Percentiles rank a stretch among this genome's conserved stretches.
Conservation (phyloP, 2,888 invertebrate genomes). For the Hyles lineata region DNA sequence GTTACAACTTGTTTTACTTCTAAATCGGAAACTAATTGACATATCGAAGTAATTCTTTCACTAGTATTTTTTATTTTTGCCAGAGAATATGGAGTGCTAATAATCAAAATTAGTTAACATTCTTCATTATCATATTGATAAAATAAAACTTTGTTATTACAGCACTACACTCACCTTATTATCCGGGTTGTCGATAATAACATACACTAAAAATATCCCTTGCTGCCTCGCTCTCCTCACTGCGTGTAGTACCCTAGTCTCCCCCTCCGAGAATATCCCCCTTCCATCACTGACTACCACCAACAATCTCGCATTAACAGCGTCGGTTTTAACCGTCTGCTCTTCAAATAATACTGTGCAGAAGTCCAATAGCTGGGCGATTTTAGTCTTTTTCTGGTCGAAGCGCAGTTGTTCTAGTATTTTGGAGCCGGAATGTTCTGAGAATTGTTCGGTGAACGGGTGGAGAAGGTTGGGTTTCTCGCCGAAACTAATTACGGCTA, state of each 20-base stretch:
- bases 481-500: constrained; percentile 96
- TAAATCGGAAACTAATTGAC: too few species aligned
- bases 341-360: constrained; percentile 86
- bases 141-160: background rate
- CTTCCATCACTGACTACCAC: constrained; percentile 98
- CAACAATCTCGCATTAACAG: constrained; percentile 91
- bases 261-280: constrained; percentile 95
- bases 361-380: constrained; percentile 92
- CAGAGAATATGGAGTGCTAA: too few species aligned
- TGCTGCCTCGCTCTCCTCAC: constrained; percentile 92
- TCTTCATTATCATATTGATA: background rate
- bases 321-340: constrained; percentile 77
- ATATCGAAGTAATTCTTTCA: too few species aligned
- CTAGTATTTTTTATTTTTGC: too few species aligned
- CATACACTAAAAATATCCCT: constrained; percentile 96
- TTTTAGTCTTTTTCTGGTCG: constrained; percentile 94
- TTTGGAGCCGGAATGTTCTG: constrained; percentile 93
- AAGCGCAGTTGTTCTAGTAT: constrained; percentile 93
- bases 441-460: constrained; percentile 93
- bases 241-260: constrained; percentile 89
- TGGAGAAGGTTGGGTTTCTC: constrained; percentile 94
- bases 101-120: too few species aligned
- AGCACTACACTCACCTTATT: constrained; percentile 88
- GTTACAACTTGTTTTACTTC: too few species aligned
- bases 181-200: constrained; percentile 97